Conservation (phyloP, 2,113 vertebrate genomes). For the Stictonetta naevosa region DNA sequence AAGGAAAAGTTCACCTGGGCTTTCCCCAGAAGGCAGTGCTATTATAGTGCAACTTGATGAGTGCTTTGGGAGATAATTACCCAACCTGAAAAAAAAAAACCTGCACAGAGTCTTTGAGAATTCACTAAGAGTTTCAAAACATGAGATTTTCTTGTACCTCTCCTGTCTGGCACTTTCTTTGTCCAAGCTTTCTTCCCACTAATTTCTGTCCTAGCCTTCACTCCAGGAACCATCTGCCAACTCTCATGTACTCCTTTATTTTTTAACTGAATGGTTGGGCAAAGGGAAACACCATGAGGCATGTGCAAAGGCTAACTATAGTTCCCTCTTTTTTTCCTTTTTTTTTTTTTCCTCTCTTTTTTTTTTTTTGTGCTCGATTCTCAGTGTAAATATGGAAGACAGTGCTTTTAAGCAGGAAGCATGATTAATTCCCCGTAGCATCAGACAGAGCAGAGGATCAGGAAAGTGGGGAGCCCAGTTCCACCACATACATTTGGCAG, state of each 20-base stretch:
- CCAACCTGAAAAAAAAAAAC: neutral
- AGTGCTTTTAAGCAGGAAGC: neutral
- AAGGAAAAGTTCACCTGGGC: slow-evolving; percentile 15
- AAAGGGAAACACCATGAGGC: neutral
- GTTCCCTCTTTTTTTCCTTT: neutral
- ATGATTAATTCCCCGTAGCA: neutral
- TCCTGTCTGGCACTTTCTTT: neutral
- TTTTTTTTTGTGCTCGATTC: neutral
- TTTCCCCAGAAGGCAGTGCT: neutral
- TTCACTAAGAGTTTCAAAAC: neutral
- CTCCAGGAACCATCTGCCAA: neutral
- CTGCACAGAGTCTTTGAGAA: neutral
- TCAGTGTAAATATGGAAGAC: neutral
- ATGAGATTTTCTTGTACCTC: neutral
- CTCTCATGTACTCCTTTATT: neutral
- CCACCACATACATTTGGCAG: neutral
- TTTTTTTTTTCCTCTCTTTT: neutral
- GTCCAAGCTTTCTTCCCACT: neutral
- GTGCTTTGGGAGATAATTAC: neutral
- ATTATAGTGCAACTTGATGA: neutral
- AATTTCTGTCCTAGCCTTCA: neutral
- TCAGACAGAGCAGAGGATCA: neutral
- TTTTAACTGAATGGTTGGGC: neutral
- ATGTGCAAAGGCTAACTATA: neutral
- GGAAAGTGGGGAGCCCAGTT: neutral